phyloP scores from a whole-genome alignment of 2,113 vertebrate genomes.

The Cariama cristata region DNA sequence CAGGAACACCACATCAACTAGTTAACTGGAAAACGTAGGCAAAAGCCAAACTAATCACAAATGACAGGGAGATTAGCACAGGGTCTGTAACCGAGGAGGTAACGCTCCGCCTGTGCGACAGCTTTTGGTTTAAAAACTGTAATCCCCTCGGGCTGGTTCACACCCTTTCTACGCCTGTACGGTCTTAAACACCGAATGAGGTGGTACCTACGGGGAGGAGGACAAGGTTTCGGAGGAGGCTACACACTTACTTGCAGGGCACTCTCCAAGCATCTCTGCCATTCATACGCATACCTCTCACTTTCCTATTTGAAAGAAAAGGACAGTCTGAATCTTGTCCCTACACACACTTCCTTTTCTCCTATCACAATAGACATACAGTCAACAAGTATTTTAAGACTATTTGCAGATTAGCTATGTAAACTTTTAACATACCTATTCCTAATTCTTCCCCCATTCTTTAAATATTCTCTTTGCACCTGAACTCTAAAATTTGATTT shows the following conservation, averaged over 20 bases:
- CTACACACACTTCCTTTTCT: neutral
- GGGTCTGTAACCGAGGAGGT: neutral
- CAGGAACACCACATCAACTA: neutral
- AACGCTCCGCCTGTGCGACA: neutral
- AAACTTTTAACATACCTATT: neutral
- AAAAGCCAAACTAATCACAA: neutral
- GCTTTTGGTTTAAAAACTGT: neutral
- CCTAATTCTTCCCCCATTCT: neutral
- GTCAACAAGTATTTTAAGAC: neutral
- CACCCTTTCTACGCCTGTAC: neutral
- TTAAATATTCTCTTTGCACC: neutral
- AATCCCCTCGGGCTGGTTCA: neutral
- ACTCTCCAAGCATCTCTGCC: slow-evolving; percentile 95
- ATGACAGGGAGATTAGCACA: neutral
- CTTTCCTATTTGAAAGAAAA: slow-evolving; percentile 85
- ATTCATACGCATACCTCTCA: slow-evolving; percentile 95
- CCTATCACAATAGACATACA: neutral
- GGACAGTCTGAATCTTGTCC: neutral
- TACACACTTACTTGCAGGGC: slow-evolving; percentile 87
- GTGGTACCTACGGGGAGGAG: neutral
- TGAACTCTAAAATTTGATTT: neutral
- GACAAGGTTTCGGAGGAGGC: neutral
- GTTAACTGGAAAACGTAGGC: neutral
- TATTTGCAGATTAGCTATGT: neutral
- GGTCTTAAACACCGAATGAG: neutral